Evolutionary conservation across 2,113 vertebrate genomes (phyloP).

Genomic region (Macroglossus sobrinus): DNA sequence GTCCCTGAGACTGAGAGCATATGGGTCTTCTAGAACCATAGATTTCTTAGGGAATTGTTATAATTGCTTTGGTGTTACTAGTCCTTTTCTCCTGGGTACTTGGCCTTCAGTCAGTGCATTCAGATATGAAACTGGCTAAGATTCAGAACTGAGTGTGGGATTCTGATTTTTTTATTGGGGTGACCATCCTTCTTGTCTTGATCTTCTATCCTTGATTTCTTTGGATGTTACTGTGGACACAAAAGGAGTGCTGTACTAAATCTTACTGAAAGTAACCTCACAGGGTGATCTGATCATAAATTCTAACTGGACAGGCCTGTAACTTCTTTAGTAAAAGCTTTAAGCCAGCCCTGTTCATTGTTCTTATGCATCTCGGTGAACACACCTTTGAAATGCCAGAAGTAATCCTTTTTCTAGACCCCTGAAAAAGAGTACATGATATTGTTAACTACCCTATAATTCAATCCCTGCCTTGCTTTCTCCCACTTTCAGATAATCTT

Average conservation of each 20-base stretch:
- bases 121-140: not conserved
- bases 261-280: not conserved
- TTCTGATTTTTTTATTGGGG: not conserved
- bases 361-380: not conserved
- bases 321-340: not conserved
- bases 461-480: not conserved
- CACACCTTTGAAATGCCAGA: not conserved
- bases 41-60: not conserved
- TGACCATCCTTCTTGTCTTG: not conserved
- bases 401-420: not conserved
- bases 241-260: not conserved
- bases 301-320: not conserved
- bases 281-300: not conserved
- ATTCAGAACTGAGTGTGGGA: not conserved
- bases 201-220: not conserved
- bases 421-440: not conserved
- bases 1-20: not conserved
- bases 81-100: not conserved
- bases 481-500: not conserved
- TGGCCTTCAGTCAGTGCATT: not conserved
- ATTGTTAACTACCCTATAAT: not conserved
- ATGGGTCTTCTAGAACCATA: not conserved
- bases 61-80: not conserved
- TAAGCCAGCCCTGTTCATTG: not conserved
- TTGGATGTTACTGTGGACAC: not conserved